A percentile compares a stretch with the other conserved stretches of the same genome.
phyloP scores from a whole-genome alignment of 2,113 vertebrate species.

The Grantiella picta region DNA sequence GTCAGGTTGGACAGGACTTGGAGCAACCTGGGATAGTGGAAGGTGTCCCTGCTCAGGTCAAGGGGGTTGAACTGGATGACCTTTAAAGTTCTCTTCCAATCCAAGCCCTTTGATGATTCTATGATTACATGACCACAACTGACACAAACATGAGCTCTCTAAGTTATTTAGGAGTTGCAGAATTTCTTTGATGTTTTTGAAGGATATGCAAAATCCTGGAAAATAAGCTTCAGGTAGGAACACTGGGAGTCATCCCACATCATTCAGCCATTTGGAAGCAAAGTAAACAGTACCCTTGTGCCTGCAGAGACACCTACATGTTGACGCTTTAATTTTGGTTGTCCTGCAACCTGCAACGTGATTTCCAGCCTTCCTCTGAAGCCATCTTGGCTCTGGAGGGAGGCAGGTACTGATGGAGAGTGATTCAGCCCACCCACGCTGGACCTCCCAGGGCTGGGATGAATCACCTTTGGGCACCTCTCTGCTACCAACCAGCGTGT shows the following conservation, averaged over 20 bases:
- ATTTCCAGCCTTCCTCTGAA: background rate
- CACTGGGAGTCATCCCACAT: accelerated
- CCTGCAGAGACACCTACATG: background rate
- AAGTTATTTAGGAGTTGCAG: background rate
- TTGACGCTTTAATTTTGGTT: background rate
- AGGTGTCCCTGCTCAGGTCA: background rate
- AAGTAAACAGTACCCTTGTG: background rate
- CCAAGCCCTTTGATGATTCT: background rate
- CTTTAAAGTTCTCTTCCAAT: background rate
- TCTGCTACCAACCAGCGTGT: background rate
- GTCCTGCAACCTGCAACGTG: background rate
- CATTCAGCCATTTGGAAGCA: background rate
- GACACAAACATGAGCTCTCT: background rate
- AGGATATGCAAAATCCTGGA: background rate
- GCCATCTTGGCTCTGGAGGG: background rate
- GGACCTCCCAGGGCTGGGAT: constrained; percentile 39
- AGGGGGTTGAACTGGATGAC: accelerated
- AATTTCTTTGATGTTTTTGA: background rate
- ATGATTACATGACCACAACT: background rate
- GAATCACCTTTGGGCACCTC: background rate
- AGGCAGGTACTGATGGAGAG: background rate
- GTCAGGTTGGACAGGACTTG: accelerated
- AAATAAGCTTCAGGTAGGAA: background rate
- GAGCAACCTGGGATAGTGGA: background rate
- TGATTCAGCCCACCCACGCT: constrained; percentile 26